phyloP scores from a whole-genome alignment of 2,797 vertebrate genomes.

The Cynopterus sphinx region DNA sequence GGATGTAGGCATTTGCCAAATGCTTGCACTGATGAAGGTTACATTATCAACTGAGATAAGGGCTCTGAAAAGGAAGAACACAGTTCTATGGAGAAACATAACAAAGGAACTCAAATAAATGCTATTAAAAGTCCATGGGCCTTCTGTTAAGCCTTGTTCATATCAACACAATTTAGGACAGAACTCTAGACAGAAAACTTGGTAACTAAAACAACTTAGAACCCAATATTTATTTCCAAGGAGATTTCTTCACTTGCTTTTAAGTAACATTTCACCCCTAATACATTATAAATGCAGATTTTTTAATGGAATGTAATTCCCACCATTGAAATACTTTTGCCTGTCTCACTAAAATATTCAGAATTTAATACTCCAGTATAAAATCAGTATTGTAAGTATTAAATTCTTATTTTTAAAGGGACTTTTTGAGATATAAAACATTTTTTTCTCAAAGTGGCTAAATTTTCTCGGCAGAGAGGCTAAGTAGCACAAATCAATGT shows the following conservation, averaged over 20 bases:
- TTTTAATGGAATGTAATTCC: background rate
- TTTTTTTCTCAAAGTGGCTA: background rate
- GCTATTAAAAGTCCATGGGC: background rate
- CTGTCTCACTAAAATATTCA: constrained; percentile 8
- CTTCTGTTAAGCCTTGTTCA: background rate
- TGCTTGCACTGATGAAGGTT: background rate
- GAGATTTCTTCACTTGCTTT: background rate
- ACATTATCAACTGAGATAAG: background rate
- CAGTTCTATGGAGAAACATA: background rate
- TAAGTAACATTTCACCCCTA: background rate
- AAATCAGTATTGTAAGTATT: constrained; percentile 20
- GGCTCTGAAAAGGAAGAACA: background rate
- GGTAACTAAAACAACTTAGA: constrained; percentile 16
- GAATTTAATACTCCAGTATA: constrained; percentile 39
- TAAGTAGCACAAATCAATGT: background rate
- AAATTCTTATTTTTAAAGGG: background rate
- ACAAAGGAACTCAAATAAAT: background rate
- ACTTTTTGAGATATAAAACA: background rate
- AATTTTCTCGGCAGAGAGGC: constrained; percentile 4
- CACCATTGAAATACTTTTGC: background rate
- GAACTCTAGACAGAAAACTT: background rate
- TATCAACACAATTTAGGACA: background rate
- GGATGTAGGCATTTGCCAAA: background rate
- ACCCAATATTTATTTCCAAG: constrained; percentile 16
- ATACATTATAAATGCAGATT: background rate